Evolutionary conservation across 2,797 vertebrate species (phyloP).

Genomic region (Xenopus petersii): DNA sequence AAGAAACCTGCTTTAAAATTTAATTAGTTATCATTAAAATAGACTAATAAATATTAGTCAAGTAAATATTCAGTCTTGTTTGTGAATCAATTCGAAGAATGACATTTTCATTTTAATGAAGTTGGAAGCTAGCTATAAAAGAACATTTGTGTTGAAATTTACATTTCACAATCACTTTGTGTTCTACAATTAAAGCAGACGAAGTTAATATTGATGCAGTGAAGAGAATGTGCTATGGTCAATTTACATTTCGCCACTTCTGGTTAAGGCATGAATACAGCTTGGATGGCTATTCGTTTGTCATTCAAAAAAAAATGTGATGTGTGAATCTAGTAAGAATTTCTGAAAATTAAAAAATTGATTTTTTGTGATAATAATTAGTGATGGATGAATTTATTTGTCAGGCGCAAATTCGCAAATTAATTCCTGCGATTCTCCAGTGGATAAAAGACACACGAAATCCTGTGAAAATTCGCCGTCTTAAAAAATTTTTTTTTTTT

Average conservation of each 20-base stretch:
- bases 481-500: too few species aligned
- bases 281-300: constrained; percentile 9
- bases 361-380: background rate
- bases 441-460: too few species aligned
- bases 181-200: constrained; percentile 10
- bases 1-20: constrained; percentile 45
- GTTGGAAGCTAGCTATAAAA: constrained; percentile 52
- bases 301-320: constrained; percentile 3
- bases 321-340: constrained; percentile 8
- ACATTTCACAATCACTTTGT: constrained; percentile 32
- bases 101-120: constrained; percentile 56
- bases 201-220: constrained; percentile 9
- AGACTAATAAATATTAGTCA: constrained; percentile 11
- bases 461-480: too few species aligned
- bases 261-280: constrained; percentile 3
- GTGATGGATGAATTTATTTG: background rate
- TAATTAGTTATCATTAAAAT: constrained; percentile 45
- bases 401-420: background rate
- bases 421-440: too few species aligned
- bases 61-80: constrained; percentile 51
- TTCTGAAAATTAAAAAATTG: constrained; percentile 8
- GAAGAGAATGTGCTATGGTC: constrained; percentile 10
- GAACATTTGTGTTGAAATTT: constrained; percentile 43
- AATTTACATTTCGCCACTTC: constrained; percentile 16
- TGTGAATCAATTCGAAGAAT: constrained; percentile 50